These are phyloP conservation scores for Silurus aristotelis DNA, from an alignment of 2,797 vertebrate genomes.

Conservation along the genomic window DNA sequence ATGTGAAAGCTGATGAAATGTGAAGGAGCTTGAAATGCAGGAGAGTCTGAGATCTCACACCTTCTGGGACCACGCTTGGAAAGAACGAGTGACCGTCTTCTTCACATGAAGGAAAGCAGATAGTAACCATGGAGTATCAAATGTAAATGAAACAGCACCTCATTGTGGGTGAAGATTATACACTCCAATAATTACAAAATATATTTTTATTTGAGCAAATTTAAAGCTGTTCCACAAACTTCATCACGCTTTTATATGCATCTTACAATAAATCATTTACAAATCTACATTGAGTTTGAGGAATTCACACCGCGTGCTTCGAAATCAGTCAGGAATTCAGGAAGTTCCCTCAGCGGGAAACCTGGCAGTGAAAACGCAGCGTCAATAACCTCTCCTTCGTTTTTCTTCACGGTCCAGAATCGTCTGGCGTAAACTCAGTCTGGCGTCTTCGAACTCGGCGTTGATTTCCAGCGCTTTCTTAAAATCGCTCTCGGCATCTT, in stretches of 20 bases:
- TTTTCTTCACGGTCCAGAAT: conserved; percentile 85
- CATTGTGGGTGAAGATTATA: too few relatives aligned
- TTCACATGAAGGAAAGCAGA: neutral
- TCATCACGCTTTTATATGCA: too few relatives aligned
- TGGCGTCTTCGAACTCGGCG: conserved; percentile 88
- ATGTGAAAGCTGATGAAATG: too few relatives aligned
- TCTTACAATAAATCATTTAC: neutral
- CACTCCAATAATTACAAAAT: neutral
- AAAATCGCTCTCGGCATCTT: conserved; percentile 89
- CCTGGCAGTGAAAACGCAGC: neutral
- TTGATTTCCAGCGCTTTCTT: conserved; percentile 85
- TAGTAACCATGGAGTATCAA: too few relatives aligned
- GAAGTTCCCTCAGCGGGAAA: neutral
- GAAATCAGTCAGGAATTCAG: neutral
- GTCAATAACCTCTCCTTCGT: conserved; percentile 70
- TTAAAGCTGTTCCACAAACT: neutral
- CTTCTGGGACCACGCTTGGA: neutral
- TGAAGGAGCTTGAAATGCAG: neutral
- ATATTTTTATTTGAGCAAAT: neutral
- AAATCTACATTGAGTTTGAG: neutral
- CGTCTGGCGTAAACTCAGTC: conserved; percentile 85
- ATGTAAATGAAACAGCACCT: too few relatives aligned
- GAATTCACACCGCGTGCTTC: neutral
- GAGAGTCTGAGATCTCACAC: neutral
- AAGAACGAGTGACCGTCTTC: neutral